A percentile compares a stretch with the other conserved stretches of the same genome.
These are phyloP conservation scores for Micromesistius poutassou DNA, from an alignment of 2,797 vertebrate genomes.

Conservation along the genomic window DNA sequence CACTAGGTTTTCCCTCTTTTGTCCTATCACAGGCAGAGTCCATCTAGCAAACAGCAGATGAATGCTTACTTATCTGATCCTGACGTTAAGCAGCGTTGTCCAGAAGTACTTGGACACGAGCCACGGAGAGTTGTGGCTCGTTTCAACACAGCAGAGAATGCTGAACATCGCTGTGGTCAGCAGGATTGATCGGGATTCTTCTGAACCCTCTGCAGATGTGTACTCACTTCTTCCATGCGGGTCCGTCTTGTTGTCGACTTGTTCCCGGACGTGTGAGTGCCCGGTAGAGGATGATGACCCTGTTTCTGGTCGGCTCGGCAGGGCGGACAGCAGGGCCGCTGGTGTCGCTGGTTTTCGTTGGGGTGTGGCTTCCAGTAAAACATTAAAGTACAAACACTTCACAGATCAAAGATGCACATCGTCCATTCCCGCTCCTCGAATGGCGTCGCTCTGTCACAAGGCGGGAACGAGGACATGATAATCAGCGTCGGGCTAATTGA, in stretches of 20 bases:
- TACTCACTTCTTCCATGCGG: background rate
- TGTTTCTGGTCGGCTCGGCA: too few species aligned
- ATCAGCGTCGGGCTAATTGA: slow-evolving; percentile 54
- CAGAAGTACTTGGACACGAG: background rate
- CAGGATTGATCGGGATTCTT: background rate
- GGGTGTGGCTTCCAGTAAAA: too few species aligned
- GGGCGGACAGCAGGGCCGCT: too few species aligned
- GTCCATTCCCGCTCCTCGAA: background rate
- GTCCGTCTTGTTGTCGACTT: background rate
- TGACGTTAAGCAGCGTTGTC: background rate
- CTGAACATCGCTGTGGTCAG: background rate
- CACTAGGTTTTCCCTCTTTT: background rate
- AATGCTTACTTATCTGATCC: background rate
- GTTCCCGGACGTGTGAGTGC: background rate
- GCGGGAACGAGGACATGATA: slow-evolving; percentile 43
- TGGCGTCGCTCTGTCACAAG: slow-evolving; percentile 37
- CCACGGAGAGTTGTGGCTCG: background rate
- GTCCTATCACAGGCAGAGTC: background rate
- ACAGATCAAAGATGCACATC: background rate
- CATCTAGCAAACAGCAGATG: background rate
- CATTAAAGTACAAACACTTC: background rate
- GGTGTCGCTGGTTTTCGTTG: background rate
- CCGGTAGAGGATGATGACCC: background rate
- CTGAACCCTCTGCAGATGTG: background rate
- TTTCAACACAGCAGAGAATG: too few species aligned